phyloP scores from a whole-genome alignment of 2,797 vertebrate genomes.

The Propithecus perrieri region DNA sequence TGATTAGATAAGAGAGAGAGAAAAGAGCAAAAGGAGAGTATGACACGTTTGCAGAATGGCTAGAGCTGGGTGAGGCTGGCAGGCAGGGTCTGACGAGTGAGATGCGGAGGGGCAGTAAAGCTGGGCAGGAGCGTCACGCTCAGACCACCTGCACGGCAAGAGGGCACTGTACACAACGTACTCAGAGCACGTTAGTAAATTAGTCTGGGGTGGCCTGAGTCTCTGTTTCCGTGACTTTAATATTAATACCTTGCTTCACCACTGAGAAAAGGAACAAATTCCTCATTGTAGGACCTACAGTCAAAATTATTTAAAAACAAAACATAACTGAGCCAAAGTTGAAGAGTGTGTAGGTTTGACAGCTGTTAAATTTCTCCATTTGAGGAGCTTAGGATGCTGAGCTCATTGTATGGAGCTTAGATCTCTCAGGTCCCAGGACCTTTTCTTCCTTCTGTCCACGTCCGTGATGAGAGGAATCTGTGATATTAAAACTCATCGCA shows the following conservation, averaged over 20 bases:
- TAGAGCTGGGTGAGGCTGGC: not conserved
- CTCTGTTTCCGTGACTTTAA: not conserved
- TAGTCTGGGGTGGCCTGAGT: not conserved
- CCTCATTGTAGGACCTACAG: not conserved
- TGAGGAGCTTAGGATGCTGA: not conserved
- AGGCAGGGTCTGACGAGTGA: not conserved
- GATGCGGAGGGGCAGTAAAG: fast-evolving
- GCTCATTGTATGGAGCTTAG: not conserved
- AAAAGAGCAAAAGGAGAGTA: not conserved
- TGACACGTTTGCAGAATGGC: not conserved
- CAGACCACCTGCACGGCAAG: fast-evolving
- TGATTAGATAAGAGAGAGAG: not conserved
- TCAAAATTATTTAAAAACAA: not conserved
- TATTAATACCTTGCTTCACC: not conserved
- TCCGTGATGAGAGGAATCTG: not conserved
- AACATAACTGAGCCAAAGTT: not conserved
- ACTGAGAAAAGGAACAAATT: not conserved
- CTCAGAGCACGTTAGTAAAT: not conserved
- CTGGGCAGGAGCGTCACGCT: not conserved
- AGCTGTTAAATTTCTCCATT: not conserved
- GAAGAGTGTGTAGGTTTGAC: not conserved
- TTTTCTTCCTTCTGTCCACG: not conserved
- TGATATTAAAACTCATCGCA: slow-evolving; percentile 21
- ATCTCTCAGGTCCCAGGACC: not conserved
- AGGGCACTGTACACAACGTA: fast-evolving